Percentiles rank a stretch among this genome's conserved stretches.
Evolutionary conservation across 2,113 vertebrate genomes (phyloP).

Genomic region (Australoheros scitulus): DNA sequence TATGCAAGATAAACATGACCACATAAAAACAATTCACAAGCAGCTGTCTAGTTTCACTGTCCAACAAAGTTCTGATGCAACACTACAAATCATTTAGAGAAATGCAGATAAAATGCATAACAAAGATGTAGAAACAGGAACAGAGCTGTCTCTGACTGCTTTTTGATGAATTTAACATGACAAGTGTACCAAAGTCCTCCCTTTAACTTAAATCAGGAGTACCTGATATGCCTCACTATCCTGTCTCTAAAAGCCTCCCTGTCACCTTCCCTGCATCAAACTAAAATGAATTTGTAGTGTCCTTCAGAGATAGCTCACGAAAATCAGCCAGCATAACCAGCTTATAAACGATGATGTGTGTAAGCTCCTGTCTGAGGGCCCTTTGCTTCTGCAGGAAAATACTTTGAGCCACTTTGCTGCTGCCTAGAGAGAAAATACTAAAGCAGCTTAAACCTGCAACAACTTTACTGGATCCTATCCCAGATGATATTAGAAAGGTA

Average conservation of each 20-base stretch:
- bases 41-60: not conserved
- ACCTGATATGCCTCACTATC: not conserved
- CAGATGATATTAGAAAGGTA: constrained; percentile 22
- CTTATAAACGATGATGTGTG: constrained; percentile 19
- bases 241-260: not conserved
- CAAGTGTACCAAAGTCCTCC: not conserved
- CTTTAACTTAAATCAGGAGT: not conserved
- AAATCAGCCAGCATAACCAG: constrained; percentile 13
- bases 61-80: not conserved
- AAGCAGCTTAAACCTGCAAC: constrained; percentile 38
- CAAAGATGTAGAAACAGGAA: not conserved
- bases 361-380: constrained; percentile 1
- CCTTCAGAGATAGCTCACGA: constrained; percentile 13
- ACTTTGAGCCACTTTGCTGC: constrained; percentile 28
- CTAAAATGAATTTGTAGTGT: constrained; percentile 4
- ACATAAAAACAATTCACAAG: not conserved
- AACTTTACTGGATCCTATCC: constrained; percentile 38
- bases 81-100: not conserved
- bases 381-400: constrained; percentile 33
- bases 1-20: not conserved
- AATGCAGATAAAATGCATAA: not conserved
- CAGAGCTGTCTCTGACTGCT: not conserved
- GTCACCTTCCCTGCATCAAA: constrained; percentile 5
- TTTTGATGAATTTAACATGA: not conserved
- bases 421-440: constrained; percentile 9